These are phyloP conservation scores for Drosophila oshimai DNA, from an alignment of 1,140 invertebrate species.

Conservation along the genomic window DNA sequence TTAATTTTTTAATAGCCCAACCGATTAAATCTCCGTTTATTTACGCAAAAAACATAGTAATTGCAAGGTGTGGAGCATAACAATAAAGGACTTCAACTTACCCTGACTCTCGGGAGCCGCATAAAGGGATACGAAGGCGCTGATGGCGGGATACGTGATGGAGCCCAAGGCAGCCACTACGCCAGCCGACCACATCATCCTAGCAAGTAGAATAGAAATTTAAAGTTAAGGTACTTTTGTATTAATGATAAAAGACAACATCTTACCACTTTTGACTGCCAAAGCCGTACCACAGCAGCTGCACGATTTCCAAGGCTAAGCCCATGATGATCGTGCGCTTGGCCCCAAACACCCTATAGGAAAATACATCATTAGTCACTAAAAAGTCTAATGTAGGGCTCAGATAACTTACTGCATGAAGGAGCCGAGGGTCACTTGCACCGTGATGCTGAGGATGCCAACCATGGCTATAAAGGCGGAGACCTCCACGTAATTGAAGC, in stretches of 20 bases:
- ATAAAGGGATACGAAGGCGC: conserved; percentile 98
- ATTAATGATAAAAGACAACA: too few species aligned
- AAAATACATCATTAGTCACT: neutral
- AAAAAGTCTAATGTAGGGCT: neutral
- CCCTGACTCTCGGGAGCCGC: conserved; percentile 98
- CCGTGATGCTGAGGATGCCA: conserved; percentile 97
- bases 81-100: conserved; percentile 42
- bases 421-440: conserved; percentile 95
- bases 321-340: conserved; percentile 99
- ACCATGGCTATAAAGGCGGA: conserved; percentile 99
- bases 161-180: conserved; percentile 96
- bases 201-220: conserved; percentile 81
- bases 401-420: conserved; percentile 87
- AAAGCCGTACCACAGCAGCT: conserved; percentile 98
- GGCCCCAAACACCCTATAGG: conserved; percentile 87
- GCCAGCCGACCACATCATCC: conserved; percentile 99
- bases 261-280: conserved; percentile 84
- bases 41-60: too few species aligned
- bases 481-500: conserved; percentile 96
- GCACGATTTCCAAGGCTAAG: conserved; percentile 97
- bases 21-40: too few species aligned
- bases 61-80: too few species aligned
- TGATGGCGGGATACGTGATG: conserved; percentile 99
- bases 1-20: too few species aligned
- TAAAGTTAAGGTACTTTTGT: too few species aligned